Conservation (phyloP, 2,888 invertebrate genomes). For the Drepana falcataria region DNA sequence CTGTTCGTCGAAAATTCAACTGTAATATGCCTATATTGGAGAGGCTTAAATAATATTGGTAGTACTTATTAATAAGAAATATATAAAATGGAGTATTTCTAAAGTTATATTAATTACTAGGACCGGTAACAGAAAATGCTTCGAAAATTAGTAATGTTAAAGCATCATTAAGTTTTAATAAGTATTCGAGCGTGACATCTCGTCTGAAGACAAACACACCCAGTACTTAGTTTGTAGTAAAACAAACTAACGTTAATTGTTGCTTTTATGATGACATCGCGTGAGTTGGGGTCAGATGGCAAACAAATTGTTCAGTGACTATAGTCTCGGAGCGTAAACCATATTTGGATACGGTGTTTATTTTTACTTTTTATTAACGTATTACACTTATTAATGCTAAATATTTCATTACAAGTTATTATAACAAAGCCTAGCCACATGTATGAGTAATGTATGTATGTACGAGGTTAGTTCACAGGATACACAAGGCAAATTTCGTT, state of each 20-base stretch:
- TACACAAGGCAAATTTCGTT: no score
- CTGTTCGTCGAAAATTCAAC: constrained; percentile 60
- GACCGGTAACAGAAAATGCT: constrained; percentile 15
- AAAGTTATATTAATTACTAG: neutral
- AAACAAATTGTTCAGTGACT: constrained; percentile 55
- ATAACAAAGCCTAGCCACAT: no score
- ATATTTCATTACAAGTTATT: no score
- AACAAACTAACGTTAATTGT: constrained; percentile 70
- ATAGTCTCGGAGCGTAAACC: constrained; percentile 9
- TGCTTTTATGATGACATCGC: constrained; percentile 68
- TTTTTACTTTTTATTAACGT: neutral
- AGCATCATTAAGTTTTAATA: constrained; percentile 19
- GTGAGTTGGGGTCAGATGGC: constrained; percentile 56
- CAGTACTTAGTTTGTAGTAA: constrained; percentile 43
- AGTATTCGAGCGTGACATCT: constrained; percentile 51
- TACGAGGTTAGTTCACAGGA: no score
- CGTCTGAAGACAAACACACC: constrained; percentile 62
- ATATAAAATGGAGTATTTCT: constrained; percentile 18
- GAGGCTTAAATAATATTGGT: constrained; percentile 65
- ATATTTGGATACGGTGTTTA: constrained; percentile 15
- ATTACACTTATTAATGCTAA: no score
- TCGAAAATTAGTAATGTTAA: constrained; percentile 34
- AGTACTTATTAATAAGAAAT: constrained; percentile 39
- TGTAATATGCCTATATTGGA: constrained; percentile 61
- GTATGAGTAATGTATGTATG: no score